Evolutionary conservation across 1,140 invertebrate species (phyloP).

Genomic region (Listronotus oregonensis): DNA sequence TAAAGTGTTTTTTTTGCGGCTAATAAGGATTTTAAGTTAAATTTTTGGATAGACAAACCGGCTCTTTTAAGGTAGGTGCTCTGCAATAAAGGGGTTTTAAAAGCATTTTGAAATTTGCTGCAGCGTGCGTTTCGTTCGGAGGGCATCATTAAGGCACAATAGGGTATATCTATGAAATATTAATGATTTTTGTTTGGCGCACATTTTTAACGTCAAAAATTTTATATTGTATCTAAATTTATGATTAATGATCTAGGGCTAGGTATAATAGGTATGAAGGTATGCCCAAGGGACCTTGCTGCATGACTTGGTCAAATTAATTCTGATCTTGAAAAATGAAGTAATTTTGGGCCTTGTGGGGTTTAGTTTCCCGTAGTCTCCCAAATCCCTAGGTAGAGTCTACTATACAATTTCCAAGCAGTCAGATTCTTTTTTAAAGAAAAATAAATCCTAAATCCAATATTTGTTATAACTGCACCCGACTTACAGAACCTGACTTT

Average conservation of each 20-base stretch:
- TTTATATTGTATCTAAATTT: slow-evolving; percentile 51
- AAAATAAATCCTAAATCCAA: neutral
- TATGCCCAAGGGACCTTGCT: slow-evolving; percentile 48
- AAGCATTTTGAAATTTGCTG: slow-evolving; percentile 1
- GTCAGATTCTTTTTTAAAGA: slow-evolving; percentile 44
- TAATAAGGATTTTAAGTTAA: slow-evolving; percentile 20
- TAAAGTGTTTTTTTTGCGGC: neutral
- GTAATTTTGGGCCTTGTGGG: slow-evolving; percentile 38
- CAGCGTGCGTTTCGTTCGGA: slow-evolving; percentile 13
- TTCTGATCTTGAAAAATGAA: slow-evolving; percentile 49
- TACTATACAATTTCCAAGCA: slow-evolving; percentile 46
- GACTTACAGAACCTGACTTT: too few relatives aligned
- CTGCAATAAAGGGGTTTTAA: slow-evolving; percentile 9
- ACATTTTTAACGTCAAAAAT: slow-evolving; percentile 54
- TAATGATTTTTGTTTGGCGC: slow-evolving; percentile 54
- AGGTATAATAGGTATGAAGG: slow-evolving; percentile 37
- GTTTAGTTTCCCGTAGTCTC: slow-evolving; percentile 25
- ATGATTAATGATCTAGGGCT: slow-evolving; percentile 52
- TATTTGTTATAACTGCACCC: neutral
- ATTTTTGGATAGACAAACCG: slow-evolving; percentile 1
- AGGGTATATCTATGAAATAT: slow-evolving; percentile 51
- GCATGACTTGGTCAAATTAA: slow-evolving; percentile 48
- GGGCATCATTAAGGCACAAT: slow-evolving; percentile 49
- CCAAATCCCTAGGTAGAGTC: slow-evolving; percentile 41
- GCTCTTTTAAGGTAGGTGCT: slow-evolving; percentile 10